Percentiles rank a stretch among this genome's conserved stretches.
Conservation (phyloP, 2,888 invertebrate species). For the Escarpia spicata region DNA sequence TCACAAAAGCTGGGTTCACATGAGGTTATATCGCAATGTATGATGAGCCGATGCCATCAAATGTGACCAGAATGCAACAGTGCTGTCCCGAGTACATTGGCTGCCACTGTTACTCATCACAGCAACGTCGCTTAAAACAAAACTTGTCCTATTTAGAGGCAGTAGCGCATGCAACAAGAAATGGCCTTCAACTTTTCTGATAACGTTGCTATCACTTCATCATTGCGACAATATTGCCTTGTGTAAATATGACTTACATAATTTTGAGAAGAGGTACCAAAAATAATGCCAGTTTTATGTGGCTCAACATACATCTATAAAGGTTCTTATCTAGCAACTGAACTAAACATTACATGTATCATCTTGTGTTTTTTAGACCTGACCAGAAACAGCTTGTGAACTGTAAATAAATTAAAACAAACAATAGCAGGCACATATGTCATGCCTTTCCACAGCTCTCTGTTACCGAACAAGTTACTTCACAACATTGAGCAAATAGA, state of each 20-base stretch:
- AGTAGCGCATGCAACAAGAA: too few relatives aligned
- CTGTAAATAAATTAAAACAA: constrained; percentile 10
- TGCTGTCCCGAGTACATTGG: too few relatives aligned
- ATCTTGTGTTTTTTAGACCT: background rate
- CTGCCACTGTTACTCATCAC: too few relatives aligned
- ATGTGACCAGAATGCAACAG: too few relatives aligned
- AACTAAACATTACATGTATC: background rate
- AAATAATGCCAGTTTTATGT: background rate
- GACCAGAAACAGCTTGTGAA: background rate
- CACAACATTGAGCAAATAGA: constrained; percentile 13
- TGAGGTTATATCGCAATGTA: too few relatives aligned
- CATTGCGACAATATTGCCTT: too few relatives aligned
- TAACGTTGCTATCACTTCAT: too few relatives aligned
- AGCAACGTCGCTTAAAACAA: too few relatives aligned
- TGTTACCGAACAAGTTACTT: background rate
- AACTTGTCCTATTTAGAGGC: too few relatives aligned
- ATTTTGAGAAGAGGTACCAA: background rate
- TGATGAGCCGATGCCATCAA: too few relatives aligned
- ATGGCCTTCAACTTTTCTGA: too few relatives aligned
- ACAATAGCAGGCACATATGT: background rate
- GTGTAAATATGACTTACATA: background rate
- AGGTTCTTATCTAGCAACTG: too few relatives aligned
- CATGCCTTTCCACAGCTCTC: background rate
- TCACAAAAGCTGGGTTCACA: background rate
- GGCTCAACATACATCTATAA: background rate